These are phyloP conservation scores for Takifugu ocellatus DNA, from an alignment of 2,797 vertebrate species.

Conservation along the genomic window DNA sequence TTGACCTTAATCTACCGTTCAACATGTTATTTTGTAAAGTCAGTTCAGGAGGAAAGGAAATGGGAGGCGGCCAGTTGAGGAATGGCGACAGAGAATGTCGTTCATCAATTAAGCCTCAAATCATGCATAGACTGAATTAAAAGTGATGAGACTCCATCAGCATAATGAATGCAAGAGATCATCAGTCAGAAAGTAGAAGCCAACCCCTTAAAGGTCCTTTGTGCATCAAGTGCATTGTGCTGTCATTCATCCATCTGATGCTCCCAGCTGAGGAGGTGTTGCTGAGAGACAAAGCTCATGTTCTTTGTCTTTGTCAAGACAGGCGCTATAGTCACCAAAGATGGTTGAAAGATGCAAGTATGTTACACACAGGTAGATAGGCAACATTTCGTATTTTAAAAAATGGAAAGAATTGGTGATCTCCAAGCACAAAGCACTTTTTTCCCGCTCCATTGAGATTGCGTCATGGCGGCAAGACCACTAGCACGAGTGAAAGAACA, in stretches of 20 bases:
- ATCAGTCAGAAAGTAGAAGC: slow-evolving; percentile 18
- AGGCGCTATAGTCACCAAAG: no score
- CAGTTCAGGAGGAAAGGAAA: slow-evolving; percentile 4
- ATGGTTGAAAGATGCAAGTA: no score
- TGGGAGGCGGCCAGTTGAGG: background rate
- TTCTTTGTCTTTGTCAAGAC: no score
- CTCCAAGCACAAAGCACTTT: no score
- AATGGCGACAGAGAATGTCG: background rate
- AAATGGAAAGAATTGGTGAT: no score
- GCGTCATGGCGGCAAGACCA: no score
- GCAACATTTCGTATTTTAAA: no score
- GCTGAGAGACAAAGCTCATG: no score
- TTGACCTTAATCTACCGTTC: slow-evolving; percentile 34
- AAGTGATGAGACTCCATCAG: slow-evolving; percentile 28
- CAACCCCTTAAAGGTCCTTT: background rate
- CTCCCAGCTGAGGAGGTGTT: no score
- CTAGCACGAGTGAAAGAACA: no score
- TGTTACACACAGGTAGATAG: no score
- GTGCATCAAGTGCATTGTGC: background rate
- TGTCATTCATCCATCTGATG: background rate
- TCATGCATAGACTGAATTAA: slow-evolving; percentile 28
- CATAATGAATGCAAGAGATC: slow-evolving; percentile 20
- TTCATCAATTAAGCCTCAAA: slow-evolving; percentile 38
- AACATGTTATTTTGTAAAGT: slow-evolving; percentile 33
- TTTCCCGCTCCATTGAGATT: no score